These are phyloP conservation scores for Chironex yamaguchii DNA, from an alignment of 30 jellyfish, hydroid and myxozoan genomes.

Conservation along the genomic window DNA sequence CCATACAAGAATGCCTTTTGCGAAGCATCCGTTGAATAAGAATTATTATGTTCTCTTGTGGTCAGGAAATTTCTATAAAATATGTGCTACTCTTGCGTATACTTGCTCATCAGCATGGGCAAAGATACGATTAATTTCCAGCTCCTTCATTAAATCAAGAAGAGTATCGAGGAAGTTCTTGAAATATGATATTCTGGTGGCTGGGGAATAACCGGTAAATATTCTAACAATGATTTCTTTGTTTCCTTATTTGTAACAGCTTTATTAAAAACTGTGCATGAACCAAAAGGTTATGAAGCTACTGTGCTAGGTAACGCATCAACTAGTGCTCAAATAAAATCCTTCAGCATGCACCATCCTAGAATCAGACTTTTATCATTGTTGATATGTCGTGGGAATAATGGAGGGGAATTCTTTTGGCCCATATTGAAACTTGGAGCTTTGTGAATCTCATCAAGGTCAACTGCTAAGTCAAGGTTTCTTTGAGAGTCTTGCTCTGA, in stretches of 20 bases:
- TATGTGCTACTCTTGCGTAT: slow-evolving; percentile 60
- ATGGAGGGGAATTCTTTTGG: slow-evolving; percentile 24
- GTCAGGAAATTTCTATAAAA: slow-evolving; percentile 47
- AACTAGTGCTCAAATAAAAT: slow-evolving; percentile 42
- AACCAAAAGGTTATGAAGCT: slow-evolving; percentile 22
- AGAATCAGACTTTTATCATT: background rate
- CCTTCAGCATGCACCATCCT: slow-evolving; percentile 12
- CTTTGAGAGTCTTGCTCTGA: background rate
- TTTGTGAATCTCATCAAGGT: slow-evolving; percentile 10
- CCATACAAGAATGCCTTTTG: slow-evolving; percentile 50
- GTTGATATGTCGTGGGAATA: slow-evolving; percentile 7
- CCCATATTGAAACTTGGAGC: slow-evolving; percentile 19
- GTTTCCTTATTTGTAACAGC: slow-evolving; percentile 14
- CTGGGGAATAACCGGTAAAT: slow-evolving; percentile 52
- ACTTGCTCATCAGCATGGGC: slow-evolving; percentile 70
- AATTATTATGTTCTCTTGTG: slow-evolving; percentile 4
- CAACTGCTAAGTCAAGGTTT: slow-evolving; percentile 5
- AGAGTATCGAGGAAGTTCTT: slow-evolving; percentile 18
- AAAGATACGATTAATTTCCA: slow-evolving; percentile 54
- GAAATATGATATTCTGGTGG: slow-evolving; percentile 54
- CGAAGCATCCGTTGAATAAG: slow-evolving; percentile 62
- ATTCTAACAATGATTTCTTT: slow-evolving; percentile 44
- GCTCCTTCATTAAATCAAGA: slow-evolving; percentile 29
- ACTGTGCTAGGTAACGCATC: slow-evolving; percentile 32
- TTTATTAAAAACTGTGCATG: slow-evolving; percentile 32